phyloP scores from a whole-genome alignment of 2,888 invertebrate genomes.

The Oscheius onirici region DNA sequence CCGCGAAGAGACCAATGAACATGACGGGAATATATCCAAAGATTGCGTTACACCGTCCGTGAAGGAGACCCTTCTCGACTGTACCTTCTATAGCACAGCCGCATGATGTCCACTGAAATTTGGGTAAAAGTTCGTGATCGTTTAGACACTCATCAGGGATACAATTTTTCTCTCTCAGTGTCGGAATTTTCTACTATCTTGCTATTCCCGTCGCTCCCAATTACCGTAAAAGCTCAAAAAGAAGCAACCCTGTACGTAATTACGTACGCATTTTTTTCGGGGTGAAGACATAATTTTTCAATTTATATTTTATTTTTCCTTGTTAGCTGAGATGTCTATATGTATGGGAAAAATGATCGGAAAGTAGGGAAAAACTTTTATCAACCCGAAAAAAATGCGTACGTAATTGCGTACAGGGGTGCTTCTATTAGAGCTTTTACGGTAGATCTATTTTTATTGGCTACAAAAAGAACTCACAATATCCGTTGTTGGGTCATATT shows the following conservation, averaged over 20 bases:
- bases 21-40: conserved; percentile 57
- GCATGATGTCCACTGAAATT: conserved; percentile 53
- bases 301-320: no score
- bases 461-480: conserved; percentile 35
- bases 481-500: conserved; percentile 40
- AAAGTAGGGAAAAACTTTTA: no score
- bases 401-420: no score
- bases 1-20: conserved; percentile 63
- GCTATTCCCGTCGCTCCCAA: no score
- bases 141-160: not conserved
- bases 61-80: conserved; percentile 46
- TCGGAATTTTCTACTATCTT: not conserved
- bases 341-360: no score
- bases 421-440: not conserved
- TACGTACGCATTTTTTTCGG: no score
- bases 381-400: no score
- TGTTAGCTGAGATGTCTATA: no score
- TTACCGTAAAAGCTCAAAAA: no score
- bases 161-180: not conserved
- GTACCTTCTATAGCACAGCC: conserved; percentile 40
- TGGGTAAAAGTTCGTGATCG: not conserved
- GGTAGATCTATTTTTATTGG: no score
- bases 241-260: no score
- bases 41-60: conserved; percentile 46
- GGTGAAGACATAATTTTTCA: no score